phyloP scores from a whole-genome alignment of 2,113 vertebrate genomes.

The Spheniscus mendiculus region DNA sequence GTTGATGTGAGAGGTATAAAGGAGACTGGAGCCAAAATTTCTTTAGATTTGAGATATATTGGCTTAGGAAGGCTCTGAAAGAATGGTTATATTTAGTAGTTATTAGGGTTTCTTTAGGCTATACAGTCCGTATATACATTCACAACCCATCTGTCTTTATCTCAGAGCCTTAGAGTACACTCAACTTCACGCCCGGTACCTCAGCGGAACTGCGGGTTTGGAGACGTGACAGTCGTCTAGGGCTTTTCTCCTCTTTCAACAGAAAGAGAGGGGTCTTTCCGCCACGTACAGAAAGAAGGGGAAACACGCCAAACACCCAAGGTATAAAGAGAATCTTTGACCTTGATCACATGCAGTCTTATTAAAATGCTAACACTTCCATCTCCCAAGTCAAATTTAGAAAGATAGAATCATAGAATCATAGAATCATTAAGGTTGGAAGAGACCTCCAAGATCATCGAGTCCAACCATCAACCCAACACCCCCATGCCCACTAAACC shows the following conservation, averaged over 20 bases:
- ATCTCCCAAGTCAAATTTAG: background rate
- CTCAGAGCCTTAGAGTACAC: background rate
- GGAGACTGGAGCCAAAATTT: background rate
- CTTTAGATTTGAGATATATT: background rate
- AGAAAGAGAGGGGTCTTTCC: background rate
- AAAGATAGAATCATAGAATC: too few species aligned
- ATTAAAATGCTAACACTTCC: background rate
- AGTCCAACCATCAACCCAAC: too few species aligned
- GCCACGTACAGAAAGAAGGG: background rate
- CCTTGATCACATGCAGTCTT: background rate
- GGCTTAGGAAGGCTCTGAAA: background rate
- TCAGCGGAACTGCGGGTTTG: background rate
- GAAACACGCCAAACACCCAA: background rate
- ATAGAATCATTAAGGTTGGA: too few species aligned
- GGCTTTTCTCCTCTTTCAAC: background rate
- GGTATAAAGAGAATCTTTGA: background rate
- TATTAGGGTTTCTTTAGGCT: background rate
- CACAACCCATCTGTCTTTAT: background rate
- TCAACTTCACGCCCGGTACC: background rate
- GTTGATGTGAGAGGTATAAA: background rate
- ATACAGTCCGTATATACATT: background rate
- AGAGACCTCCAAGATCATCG: too few species aligned
- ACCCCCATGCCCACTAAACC: too few species aligned
- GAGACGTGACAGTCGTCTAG: rapidly evolving
- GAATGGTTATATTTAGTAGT: background rate